These are phyloP conservation scores for Temnopleurus reevesii DNA, from an alignment of 53 echinoderm and acorn worm genomes.

Conservation along the genomic window DNA sequence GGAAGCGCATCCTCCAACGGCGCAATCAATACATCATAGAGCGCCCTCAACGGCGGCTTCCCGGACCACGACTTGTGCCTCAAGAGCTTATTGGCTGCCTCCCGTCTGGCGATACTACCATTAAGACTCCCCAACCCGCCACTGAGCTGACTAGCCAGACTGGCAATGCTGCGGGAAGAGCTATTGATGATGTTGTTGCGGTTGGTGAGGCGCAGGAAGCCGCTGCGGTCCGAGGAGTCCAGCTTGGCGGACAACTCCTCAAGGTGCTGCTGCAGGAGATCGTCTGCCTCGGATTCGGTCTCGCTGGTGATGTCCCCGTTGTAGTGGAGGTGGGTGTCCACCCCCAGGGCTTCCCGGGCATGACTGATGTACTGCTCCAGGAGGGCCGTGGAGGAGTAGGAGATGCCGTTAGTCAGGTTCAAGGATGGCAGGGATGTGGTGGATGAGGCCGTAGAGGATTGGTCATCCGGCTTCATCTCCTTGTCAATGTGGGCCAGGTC, in stretches of 20 bases:
- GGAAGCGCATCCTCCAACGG: slow-evolving; percentile 88
- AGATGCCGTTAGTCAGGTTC: slow-evolving; percentile 22
- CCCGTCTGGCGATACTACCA: slow-evolving; percentile 67
- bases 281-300: slow-evolving; percentile 98
- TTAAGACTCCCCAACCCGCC: slow-evolving; percentile 68
- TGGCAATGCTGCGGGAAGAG: slow-evolving; percentile 76
- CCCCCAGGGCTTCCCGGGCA: slow-evolving; percentile 93
- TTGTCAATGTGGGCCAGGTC: slow-evolving; percentile 86
- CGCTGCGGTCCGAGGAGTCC: slow-evolving; percentile 42
- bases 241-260: slow-evolving; percentile 86
- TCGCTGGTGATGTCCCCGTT: slow-evolving; percentile 87
- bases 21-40: slow-evolving; percentile 92
- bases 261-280: slow-evolving; percentile 89
- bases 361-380: slow-evolving; percentile 98
- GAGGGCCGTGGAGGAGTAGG: slow-evolving; percentile 68
- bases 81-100: slow-evolving; percentile 46
- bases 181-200: slow-evolving; percentile 75
- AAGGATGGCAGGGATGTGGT: slow-evolving; percentile 71
- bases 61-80: slow-evolving; percentile 93
- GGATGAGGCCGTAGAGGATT: slow-evolving; percentile 65
- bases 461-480: slow-evolving; percentile 61
- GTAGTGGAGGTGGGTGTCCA: slow-evolving; percentile 70
- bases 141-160: slow-evolving; percentile 74
- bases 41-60: slow-evolving; percentile 86
- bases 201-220: slow-evolving; percentile 60